Evolutionary conservation across 2,113 vertebrate genomes (phyloP), one percentile per base, ranked within the genome.

Genomic region (Canis aureus): DNA sequence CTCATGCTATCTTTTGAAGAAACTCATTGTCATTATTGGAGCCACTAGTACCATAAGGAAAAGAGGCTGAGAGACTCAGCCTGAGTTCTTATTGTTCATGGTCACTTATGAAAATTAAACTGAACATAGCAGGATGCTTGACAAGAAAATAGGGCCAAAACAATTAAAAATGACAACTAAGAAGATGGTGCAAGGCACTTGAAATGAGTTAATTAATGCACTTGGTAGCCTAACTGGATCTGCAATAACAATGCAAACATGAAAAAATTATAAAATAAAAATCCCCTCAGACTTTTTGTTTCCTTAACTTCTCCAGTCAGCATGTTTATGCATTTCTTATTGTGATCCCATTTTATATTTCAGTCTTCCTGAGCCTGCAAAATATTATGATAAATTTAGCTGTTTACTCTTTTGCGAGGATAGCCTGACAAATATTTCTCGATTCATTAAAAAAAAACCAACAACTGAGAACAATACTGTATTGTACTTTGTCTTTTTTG

Each of bases 401-500:
- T 64, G 74, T 82, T 89, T 81, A 76, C 27, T 84, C 38, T 80
- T 92, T 92, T 78, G 27, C 60, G 82, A 71, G 29, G 27, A 32
- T 32, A 96, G 38, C 19, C 69, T 57, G 35, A 79, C 49, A 85
- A 59, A 78, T 79, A 73, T 9, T 91, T 78, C 81, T 96, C 12
- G 5, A 81, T 71, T 82, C 38, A 62, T 95, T 73, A 59, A 94
- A 60, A 60, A 84, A 71, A 76, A 55, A 71, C 29, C 53, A 66
- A 35, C 43, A 79, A 51, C 17, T 1, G 32, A 81, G 92, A 90
- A n/a, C n/a, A n/a, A 91, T 88, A 25, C 23, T 60, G 60, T 12
- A 95, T 94, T 97, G 91, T 96, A n/a, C 88, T 93, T 85, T 59
- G 83, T 92, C 55, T 69, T 84, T 76, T 73, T 23, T 8, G 57